Base-by-base conservation (phyloP, 2,888 invertebrate species). In the Danaus chrysippus region DNA sequence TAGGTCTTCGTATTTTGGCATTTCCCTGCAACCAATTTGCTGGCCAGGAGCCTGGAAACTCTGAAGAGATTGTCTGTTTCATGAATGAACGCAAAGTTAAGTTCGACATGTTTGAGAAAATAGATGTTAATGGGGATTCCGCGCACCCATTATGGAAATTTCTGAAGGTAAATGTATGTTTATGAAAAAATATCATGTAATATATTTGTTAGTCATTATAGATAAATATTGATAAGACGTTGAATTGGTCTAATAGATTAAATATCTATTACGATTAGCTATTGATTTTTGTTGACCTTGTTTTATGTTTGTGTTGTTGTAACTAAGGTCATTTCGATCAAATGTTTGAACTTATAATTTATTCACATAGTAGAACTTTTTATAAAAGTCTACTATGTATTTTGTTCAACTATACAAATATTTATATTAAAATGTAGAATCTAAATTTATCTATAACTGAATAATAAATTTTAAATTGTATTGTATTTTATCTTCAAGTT, bases 21-120 rank as follows among this genome's bases (percentile, higher is more conserved):
- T 97, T 97, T 81, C 97, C 97, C 0, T 97, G 97, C 86, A 97
- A 97, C 81, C 97, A 97, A 80, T 97, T 97, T 76, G 93, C 92
- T 23, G 93, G 93, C 0, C 93, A 95, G 75, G 95, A 95, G 73
- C 94, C 95, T 0, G 95, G 94, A 0, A 86, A 84, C 63, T 73
- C 92, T 15, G 93, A 93, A 10, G 92, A 93, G 43, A 94, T 95
- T 71, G 93, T 93, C 56, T 92, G 92, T 71, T 94, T 94, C 73
- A 91, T 92, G 10, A 82, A 91, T 15, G 92, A 92, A 8, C 91
- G 92, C 52, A 94, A 93, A 76, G 94, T 93, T 9, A 92, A 93
- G 68, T 94, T 94, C 78, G 94, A 95, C 72, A 77, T 94, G 75
- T 95, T 94, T 77, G 93, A 93, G 69, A 94, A 94, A 77, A 81